Evolutionary conservation across 2,888 invertebrate species (phyloP), one percentile per base, ranked within the genome.

Genomic region (Ormyrus pomaceus): DNA sequence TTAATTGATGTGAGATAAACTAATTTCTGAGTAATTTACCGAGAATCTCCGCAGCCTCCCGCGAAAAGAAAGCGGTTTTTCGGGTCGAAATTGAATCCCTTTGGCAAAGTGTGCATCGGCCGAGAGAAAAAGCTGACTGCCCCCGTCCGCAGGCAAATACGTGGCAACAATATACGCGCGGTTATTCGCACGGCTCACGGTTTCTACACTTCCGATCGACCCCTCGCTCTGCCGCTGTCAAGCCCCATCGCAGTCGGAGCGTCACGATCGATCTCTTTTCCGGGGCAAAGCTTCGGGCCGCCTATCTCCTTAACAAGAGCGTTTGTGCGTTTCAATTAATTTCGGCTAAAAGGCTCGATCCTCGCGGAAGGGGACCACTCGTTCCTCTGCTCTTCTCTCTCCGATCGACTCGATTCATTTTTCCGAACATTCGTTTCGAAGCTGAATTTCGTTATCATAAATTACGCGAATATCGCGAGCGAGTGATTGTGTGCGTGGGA

Each of bases 261-360:
- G n/a, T 70, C 72, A n/a, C 53, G 48, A 70, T 74, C 70, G 74
- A 73, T 68, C 72, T 68, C 50, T 58, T 65, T 53, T 56, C 5
- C 13, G 58, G 8, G 6, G 6, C 51, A 59, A 10, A 9, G 34
- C 19, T 48, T 11, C 59, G 58, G 9, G 46, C 6, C 75, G 4
- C 53, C 58, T 7, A 50, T 46, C 77, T 76, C 77, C 83, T 84
- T 84, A 83, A 84, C 83, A 82, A 82, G 81, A 81, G 72, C 71
- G 80, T 83, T 83, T 82, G 83, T 76, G 76, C 82, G 78, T 84
- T 85, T 85, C 83, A 84, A 84, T 85, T 84, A 85, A 84, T 84
- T 84, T 83, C 77, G 77, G 73, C 74, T 79, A 82, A 82, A 82
- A 84, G 79, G 62, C 72, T 70, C 69, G 76, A 76, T 76, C 62